Conservation (phyloP, 2,797 vertebrate genomes). For the Pogoniulus pusillus region DNA sequence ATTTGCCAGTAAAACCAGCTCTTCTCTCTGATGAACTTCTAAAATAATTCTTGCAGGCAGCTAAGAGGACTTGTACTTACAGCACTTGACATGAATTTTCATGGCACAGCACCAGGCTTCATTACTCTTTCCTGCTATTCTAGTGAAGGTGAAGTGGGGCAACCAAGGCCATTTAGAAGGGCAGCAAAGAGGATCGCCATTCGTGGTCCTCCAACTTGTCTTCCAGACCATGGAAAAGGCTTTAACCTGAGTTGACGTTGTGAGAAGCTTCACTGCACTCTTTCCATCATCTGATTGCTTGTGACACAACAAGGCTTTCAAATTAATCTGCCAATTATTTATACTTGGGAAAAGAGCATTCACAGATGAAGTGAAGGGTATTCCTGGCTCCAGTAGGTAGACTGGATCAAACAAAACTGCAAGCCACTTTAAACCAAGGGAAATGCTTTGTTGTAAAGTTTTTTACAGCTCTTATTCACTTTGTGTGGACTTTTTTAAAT, state of each 20-base stretch:
- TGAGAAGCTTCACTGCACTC: slow-evolving; percentile 13
- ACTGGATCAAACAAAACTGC: background rate
- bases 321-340: background rate
- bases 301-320: background rate
- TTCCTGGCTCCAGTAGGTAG: background rate
- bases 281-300: background rate
- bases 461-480: background rate
- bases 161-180: background rate
- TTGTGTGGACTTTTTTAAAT: background rate
- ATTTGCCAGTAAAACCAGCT: slow-evolving; percentile 58
- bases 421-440: background rate
- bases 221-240: background rate
- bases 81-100: background rate
- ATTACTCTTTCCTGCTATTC: background rate
- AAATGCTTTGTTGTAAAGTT: background rate
- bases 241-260: background rate
- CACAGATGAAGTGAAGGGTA: background rate
- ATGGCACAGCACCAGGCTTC: background rate
- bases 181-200: background rate
- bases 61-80: background rate
- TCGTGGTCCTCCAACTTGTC: background rate
- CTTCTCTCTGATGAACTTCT: slow-evolving; percentile 1
- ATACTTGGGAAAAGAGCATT: background rate
- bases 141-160: background rate
- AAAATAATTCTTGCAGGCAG: slow-evolving; percentile 36